Evolutionary conservation across 92 coral and sea anemone genomes (phyloP).

Genomic region (Umimayanthus chanpuru): DNA sequence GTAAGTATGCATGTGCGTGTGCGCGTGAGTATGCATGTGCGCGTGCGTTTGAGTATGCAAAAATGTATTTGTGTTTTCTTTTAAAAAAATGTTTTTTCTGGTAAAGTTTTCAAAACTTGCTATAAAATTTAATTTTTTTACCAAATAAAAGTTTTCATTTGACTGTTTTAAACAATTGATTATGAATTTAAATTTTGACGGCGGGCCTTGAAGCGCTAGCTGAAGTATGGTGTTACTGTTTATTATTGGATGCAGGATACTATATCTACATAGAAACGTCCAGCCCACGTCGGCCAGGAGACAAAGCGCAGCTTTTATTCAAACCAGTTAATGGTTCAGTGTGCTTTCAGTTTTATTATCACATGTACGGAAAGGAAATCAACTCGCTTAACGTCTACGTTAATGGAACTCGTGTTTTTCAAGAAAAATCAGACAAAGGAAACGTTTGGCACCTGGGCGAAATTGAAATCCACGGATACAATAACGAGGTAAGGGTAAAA

Average conservation of each 20-base stretch:
- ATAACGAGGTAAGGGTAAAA: constrained; percentile 8
- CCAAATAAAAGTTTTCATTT: no score
- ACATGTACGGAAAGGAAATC: constrained; percentile 2
- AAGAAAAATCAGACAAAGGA: neutral
- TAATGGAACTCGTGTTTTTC: constrained; percentile 22
- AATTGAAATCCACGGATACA: neutral
- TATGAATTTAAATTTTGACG: no score
- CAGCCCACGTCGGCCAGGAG: neutral
- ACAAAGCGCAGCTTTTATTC: neutral
- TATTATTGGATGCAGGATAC: neutral
- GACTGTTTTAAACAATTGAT: no score
- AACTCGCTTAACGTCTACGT: constrained; percentile 17
- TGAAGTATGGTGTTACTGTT: neutral
- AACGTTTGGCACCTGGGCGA: neutral
- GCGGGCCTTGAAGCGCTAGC: neutral
- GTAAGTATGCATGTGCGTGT: no score
- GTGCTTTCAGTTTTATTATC: constrained; percentile 4
- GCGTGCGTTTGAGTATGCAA: neutral
- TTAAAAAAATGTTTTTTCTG: no score
- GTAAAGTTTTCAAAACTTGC: no score
- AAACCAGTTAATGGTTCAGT: neutral
- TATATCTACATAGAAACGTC: neutral
- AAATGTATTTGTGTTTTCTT: no score
- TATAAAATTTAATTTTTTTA: no score
- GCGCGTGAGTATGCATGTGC: no score